phyloP scores from a whole-genome alignment of 2,888 invertebrate species.

The Sabellastarte sp. region DNA sequence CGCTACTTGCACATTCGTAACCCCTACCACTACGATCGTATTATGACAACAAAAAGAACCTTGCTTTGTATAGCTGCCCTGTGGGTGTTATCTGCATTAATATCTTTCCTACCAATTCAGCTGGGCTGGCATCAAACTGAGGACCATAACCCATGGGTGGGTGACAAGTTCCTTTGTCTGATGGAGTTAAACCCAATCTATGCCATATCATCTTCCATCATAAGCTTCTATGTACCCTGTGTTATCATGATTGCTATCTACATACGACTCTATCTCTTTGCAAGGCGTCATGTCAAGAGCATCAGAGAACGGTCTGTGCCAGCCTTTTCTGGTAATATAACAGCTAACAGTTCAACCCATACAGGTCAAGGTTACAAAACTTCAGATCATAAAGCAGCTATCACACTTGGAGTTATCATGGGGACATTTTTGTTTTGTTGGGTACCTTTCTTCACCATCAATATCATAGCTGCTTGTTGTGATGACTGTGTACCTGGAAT shows the following conservation, averaged over 20 bases:
- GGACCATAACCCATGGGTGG: slow-evolving; percentile 15
- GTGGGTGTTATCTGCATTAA: slow-evolving; percentile 89
- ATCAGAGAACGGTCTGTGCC: slow-evolving; percentile 65
- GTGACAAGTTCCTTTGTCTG: slow-evolving; percentile 67
- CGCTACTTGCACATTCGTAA: slow-evolving; percentile 68
- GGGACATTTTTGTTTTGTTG: slow-evolving; percentile 96
- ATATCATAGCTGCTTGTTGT: slow-evolving; percentile 94
- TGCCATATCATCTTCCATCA: slow-evolving; percentile 94
- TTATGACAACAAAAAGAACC: slow-evolving; percentile 56
- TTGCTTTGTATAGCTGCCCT: slow-evolving; percentile 79
- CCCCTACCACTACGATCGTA: slow-evolving; percentile 67
- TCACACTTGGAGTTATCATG: slow-evolving; percentile 98
- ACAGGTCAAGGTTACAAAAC: slow-evolving; percentile 56
- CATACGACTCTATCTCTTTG: slow-evolving; percentile 91
- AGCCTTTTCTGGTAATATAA: background rate
- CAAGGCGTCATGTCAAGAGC: slow-evolving; percentile 93
- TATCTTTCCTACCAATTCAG: slow-evolving; percentile 95
- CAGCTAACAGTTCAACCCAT: background rate
- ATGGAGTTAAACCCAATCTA: slow-evolving; percentile 93
- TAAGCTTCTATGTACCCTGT: slow-evolving; percentile 98
- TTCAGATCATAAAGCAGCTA: slow-evolving; percentile 96
- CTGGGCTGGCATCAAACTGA: slow-evolving; percentile 83
- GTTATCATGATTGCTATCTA: slow-evolving; percentile 96
- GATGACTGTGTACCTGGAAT: slow-evolving; percentile 89
- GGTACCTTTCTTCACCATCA: slow-evolving; percentile 98